Base-by-base conservation (phyloP, 2,797 vertebrate genomes). In the Danio albolineatus region DNA sequence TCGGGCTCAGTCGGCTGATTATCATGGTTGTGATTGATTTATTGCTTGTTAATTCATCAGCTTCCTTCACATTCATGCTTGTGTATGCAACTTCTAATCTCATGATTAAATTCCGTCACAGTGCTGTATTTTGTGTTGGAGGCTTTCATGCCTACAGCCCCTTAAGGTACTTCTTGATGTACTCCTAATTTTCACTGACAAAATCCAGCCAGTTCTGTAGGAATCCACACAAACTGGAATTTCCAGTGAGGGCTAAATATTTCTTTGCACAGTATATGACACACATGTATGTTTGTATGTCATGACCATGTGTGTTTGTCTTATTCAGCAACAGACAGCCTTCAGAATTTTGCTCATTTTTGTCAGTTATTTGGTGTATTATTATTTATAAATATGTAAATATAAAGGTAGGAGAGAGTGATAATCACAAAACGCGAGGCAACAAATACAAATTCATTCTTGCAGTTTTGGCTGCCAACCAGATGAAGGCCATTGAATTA, bases 401-500 rank as follows among this genome's bases (percentile, higher is more conserved):
- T 59, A 8, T 16, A 39, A 48, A 16, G 5, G 21, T 57, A 38
- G 17, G 19, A 17, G 21, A 16, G 66, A 2, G 13, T 6, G 36
- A 17, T 56, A 36, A 10, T 9, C 41, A 28, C 38, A n/a, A 48
- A 71, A 19, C 38, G 6, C 39, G n/a, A 36, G 19, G 71, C 62
- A 70, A 10, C 28, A 64, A 56, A 69, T 28, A 60, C 53, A 62
- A 71, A 61, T 51, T 5, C 7, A 1, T n/a, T 75, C 9, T 62
- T 62, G 21, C 54, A 19, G 36, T 75, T 12, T n/a, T n/a, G 14
- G 19, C 69, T 76, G 16, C 39, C 62, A 72, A 39, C 61, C 53
- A 64, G n/a, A 61, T 78, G 65, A 81, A 73, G 67, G 44, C 56
- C 16, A 38, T 66, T 76, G 39, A 43, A 49, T 76, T 73, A 57